Percentiles rank a stretch among this genome's conserved stretches.
Evolutionary conservation across 2,113 vertebrate species (phyloP).

Genomic region (Campylomormyrus tamandua): DNA sequence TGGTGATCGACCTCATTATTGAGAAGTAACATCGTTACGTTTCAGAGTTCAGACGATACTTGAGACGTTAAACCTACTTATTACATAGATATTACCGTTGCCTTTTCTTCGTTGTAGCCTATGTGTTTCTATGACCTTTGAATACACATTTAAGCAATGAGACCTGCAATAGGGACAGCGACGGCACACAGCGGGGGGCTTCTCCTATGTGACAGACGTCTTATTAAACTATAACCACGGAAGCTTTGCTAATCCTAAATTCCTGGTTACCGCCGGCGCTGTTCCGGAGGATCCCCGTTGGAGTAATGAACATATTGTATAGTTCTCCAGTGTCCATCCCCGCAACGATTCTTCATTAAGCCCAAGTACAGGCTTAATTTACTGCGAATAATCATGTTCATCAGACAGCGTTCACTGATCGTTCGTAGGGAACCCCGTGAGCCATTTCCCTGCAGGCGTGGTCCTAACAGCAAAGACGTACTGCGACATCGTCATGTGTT

Average conservation of each 20-base stretch:
- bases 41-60: neutral
- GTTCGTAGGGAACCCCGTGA: neutral
- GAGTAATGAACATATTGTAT: neutral
- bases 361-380: neutral
- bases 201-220: neutral
- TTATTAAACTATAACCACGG: neutral
- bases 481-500: neutral
- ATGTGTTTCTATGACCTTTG: neutral
- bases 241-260: conserved; percentile 7
- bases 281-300: neutral
- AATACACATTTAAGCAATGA: neutral
- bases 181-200: neutral
- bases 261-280: neutral
- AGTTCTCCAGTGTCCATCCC: neutral
- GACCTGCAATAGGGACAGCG: neutral
- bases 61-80: neutral
- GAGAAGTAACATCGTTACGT: neutral
- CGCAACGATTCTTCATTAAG: neutral
- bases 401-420: neutral
- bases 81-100: neutral
- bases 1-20: neutral
- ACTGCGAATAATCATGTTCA: neutral
- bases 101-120: neutral
- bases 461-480: neutral
- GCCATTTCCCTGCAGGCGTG: neutral